Conservation (phyloP, 2,888 invertebrate species). For the Augiades crinisus region DNA sequence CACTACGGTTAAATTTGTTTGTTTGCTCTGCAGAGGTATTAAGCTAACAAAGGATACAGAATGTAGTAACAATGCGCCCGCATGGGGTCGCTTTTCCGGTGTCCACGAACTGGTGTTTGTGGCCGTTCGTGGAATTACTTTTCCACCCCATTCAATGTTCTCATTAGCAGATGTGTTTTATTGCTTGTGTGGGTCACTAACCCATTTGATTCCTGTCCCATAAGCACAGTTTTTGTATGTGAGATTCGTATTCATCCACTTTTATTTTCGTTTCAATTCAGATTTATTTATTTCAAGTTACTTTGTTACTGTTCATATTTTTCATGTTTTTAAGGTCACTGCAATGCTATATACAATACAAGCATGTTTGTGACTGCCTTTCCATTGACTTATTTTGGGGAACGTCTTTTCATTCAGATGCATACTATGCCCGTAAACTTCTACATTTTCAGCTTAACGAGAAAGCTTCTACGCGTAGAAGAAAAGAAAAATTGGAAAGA, state of each 20-base stretch:
- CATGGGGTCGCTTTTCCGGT: conserved; percentile 15
- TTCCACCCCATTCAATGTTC: conserved; percentile 11
- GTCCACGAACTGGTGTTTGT: conserved; percentile 8
- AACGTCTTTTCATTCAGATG: no score
- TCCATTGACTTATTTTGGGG: no score
- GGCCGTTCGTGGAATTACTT: conserved; percentile 12
- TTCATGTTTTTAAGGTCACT: no score
- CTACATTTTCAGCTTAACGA: neutral
- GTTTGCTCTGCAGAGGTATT: conserved; percentile 3
- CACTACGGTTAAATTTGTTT: neutral
- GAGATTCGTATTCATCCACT: neutral
- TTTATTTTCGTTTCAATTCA: no score
- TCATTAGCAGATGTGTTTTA: conserved; percentile 12
- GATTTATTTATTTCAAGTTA: no score
- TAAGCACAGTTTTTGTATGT: neutral
- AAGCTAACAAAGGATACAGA: neutral
- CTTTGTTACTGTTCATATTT: no score
- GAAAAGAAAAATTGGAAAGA: conserved; percentile 15
- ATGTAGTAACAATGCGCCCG: conserved; percentile 19
- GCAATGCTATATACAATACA: no score
- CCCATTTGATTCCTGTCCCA: neutral
- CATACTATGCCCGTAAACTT: neutral
- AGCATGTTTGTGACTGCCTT: no score
- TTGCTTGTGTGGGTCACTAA: conserved; percentile 4
- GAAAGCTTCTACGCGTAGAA: conserved; percentile 4